Evolutionary conservation across 2,797 vertebrate genomes (phyloP).

Genomic region (Sus cebifrons): DNA sequence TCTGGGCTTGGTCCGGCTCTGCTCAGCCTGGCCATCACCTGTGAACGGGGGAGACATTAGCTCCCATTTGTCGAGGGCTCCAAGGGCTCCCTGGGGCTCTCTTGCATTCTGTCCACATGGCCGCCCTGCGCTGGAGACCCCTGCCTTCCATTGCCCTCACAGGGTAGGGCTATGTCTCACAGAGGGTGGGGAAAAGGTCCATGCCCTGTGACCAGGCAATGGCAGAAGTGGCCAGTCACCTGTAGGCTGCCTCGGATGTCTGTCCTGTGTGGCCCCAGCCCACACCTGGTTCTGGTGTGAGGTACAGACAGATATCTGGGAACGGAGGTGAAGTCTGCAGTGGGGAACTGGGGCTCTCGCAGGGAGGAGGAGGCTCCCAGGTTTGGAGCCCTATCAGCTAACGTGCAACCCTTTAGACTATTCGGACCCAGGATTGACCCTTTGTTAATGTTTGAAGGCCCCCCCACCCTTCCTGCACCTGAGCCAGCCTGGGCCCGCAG

Average conservation of each 20-base stretch:
- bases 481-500: not conserved
- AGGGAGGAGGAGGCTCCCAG: not conserved
- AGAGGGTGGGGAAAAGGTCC: not conserved
- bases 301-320: not conserved
- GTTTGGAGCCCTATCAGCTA: not conserved
- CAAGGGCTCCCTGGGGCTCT: not conserved
- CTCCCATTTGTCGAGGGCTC: no score
- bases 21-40: not conserved
- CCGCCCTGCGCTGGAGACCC: fast-evolving
- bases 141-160: fast-evolving
- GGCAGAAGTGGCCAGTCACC: no score
- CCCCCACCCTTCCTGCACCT: fast-evolving
- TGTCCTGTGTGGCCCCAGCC: no score
- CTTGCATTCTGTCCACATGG: fast-evolving
- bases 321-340: not conserved
- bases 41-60: fast-evolving
- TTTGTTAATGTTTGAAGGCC: no score
- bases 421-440: fast-evolving
- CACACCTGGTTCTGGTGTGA: not conserved
- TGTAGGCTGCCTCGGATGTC: fast-evolving
- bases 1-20: not conserved
- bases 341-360: no score
- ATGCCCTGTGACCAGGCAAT: fast-evolving
- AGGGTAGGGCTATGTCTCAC: not conserved
- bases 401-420: not conserved